A percentile compares a stretch with the other conserved stretches of the same genome.
Conservation (phyloP, 2,113 vertebrate species). For the Caranx melampygus region DNA sequence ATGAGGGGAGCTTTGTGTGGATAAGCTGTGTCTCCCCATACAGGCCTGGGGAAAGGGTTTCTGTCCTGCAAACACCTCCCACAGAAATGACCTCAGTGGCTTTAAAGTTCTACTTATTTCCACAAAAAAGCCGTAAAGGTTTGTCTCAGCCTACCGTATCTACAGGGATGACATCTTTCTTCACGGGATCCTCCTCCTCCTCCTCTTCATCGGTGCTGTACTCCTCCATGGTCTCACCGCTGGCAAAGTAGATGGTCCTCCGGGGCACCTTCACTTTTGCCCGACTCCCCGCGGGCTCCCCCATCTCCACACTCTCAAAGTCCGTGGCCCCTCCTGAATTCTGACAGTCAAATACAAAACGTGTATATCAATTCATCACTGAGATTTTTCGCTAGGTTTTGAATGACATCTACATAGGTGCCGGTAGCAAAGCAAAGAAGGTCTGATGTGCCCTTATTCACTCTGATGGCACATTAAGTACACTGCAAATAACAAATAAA, state of each 20-base stretch:
- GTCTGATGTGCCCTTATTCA: neutral
- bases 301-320: constrained; percentile 94
- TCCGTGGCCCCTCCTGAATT: constrained; percentile 78
- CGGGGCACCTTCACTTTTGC: constrained; percentile 87
- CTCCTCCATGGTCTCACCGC: constrained; percentile 98
- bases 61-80: neutral
- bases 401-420: neutral
- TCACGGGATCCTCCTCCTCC: constrained; percentile 81
- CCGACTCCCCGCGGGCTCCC: constrained; percentile 83
- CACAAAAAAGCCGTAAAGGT: neutral
- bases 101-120: neutral
- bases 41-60: neutral
- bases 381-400: neutral
- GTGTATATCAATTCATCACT: neutral
- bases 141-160: constrained; percentile 86
- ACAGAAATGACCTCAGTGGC: neutral
- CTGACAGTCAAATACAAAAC: constrained; percentile 55
- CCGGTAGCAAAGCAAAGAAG: too few relatives aligned
- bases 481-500: neutral
- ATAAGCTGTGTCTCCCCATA: neutral
- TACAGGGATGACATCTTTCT: constrained; percentile 85
- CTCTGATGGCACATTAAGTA: neutral
- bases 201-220: constrained; percentile 98
- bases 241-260: constrained; percentile 95
- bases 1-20: neutral